A percentile compares a stretch with the other conserved stretches of the same genome.
Conservation (phyloP, 2,797 vertebrate species). For the Premnoplex brunnescens region DNA sequence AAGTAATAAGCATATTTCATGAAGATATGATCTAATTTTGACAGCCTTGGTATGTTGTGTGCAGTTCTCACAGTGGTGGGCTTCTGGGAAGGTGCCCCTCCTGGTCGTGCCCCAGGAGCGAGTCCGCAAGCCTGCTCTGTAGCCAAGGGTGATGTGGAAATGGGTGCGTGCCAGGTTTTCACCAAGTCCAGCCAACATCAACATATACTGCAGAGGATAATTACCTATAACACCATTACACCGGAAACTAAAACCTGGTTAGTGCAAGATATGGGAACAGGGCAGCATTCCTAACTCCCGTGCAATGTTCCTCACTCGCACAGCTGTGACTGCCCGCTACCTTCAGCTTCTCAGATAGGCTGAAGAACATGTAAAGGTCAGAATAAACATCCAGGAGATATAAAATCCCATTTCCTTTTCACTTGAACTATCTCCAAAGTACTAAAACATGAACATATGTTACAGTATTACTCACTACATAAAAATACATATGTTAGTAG, state of each 20-base stretch:
- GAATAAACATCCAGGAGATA: conserved; percentile 43
- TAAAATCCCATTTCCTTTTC: conserved; percentile 51
- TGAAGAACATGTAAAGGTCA: conserved; percentile 34
- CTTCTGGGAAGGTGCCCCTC: neutral
- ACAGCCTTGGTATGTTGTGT: neutral
- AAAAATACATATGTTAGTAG: conserved; percentile 69
- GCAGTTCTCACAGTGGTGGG: neutral
- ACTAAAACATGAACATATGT: conserved; percentile 67
- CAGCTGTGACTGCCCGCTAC: neutral
- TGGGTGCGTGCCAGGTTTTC: neutral
- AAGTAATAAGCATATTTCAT: neutral
- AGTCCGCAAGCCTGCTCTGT: neutral
- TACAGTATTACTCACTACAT: conserved; percentile 66
- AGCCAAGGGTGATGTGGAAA: neutral
- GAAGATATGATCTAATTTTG: neutral
- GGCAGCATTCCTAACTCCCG: neutral
- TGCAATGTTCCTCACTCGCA: neutral
- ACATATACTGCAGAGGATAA: neutral
- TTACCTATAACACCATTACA: neutral
- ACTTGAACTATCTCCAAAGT: conserved; percentile 54
- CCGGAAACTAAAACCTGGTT: neutral
- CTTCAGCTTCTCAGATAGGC: neutral
- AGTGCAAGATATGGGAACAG: neutral
- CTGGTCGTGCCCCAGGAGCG: neutral
- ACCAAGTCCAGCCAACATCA: neutral